Base-by-base conservation (phyloP, 1,140 invertebrate species). In the Monomorium pharaonis region DNA sequence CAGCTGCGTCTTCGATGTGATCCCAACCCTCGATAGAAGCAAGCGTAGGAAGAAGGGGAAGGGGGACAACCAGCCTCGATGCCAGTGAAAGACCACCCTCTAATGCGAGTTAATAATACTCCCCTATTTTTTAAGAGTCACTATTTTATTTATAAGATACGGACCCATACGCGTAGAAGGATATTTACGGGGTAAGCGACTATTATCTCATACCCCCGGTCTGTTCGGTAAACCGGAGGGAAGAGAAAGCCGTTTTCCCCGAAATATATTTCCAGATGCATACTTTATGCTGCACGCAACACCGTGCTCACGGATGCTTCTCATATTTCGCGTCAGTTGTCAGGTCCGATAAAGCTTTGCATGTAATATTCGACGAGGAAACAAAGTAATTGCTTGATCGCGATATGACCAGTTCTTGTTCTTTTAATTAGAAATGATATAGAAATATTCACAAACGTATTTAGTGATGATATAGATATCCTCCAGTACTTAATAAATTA, bases 41-140 rank as follows among this genome's bases (percentile, higher is more conserved):
- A 12, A 63, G 33, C 18, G 49, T 65, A 44, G 33, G 56, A 33
- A 33, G 51, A 37, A 18, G 30, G 49, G 37, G 56, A 33, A 56
- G 80, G 21, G 75, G 44, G 54, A 51, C 51, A 80, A 69, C 49
- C 49, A 51, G 51, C 42, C 83, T 65, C 63, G 74, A 49, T 16
- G 60, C 30, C 69, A 62, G 49, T 54, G 72, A 85, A 80, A 30
- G 72, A 91, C 84, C 88, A 90, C 86, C 88, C 91, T 91, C 91
- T 94, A 92, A 93, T 92, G 90, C 85, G 90, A 93, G 92, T 94
- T 94, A 93, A 93, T 92, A 92, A 91, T 91, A 93, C 92, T 91
- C 92, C 92, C 92, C 92, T 91, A 91, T 91, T 93, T 93, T 92
- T 92, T 89, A 92, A 91, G 90, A 88, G 77, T 88, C 88, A 81